Conservation (phyloP, 2,113 vertebrate species). For the Pangasianodon hypophthalmus region DNA sequence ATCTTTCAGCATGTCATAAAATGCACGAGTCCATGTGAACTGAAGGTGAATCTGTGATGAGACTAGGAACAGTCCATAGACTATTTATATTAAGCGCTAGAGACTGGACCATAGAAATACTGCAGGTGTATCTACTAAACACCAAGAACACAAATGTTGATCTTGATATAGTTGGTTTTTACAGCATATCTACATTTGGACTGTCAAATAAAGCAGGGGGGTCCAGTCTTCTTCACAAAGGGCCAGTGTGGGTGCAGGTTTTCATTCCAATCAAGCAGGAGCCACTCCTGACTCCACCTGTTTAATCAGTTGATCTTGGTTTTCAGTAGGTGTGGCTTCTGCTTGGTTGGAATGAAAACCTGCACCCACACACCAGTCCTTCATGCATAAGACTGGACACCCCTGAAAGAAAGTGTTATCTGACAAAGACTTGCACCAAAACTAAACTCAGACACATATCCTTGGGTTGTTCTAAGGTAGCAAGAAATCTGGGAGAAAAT, state of each 20-base stretch:
- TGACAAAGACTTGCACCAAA: not conserved
- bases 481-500: not conserved
- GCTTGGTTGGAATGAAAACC: too few species aligned
- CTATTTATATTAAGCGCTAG: not conserved
- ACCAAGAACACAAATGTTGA: not conserved
- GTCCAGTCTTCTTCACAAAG: too few species aligned
- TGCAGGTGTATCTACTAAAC: not conserved
- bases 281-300: too few species aligned
- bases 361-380: too few species aligned
- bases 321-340: too few species aligned
- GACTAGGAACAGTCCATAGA: not conserved
- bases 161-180: not conserved
- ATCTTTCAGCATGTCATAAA: not conserved
- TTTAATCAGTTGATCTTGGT: too few species aligned
- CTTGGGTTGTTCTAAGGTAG: not conserved
- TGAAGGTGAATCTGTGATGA: not conserved
- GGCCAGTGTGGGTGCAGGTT: too few species aligned
- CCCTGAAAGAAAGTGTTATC: not conserved
- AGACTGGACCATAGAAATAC: not conserved
- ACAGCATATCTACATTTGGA: not conserved
- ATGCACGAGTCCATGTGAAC: not conserved
- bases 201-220: not conserved
- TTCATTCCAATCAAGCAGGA: too few species aligned
- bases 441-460: not conserved
- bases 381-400: too few species aligned